Base-by-base conservation (phyloP, 2,888 invertebrate genomes). In the Cataglyphis rosenhaueri region DNA sequence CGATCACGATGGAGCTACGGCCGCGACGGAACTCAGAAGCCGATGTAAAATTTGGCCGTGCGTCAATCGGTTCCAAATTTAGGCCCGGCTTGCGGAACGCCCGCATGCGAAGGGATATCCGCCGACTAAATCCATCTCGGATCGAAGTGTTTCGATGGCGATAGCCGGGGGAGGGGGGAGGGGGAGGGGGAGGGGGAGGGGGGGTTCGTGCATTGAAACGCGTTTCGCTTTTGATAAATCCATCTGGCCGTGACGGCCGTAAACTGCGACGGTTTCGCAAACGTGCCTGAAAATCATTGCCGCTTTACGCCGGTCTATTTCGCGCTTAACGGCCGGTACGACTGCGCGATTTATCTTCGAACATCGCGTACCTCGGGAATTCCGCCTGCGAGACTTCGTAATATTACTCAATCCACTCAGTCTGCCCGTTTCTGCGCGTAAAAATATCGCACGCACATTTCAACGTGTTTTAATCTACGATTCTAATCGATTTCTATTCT, bases 11-110 rank as follows among this genome's bases (percentile, higher is more conserved):
- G 61, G 48, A 15, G 48, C 84, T 81, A 2, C 35, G 29, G 25
- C 21, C n/a, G 8, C 82, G 25, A 52, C 35, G 52, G 18, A 59
- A 48, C 82, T 66, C 79, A 81, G 61, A 71, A 57, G 48, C 57
- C 52, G 44, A 25, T 82, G 87, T 82, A 84, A 88, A 89, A 87
- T 82, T 85, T 86, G 81, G 71, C 78, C 83, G 86, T 86, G 88
- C 88, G 89, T 89, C 89, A 88, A 88, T 87, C 88, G 86, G 81
- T 83, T 83, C 87, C 88, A 88, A 87, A 88, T 89, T 89, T 89
- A 89, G 86, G 83, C 82, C 73, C 70, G 64, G 84, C 82, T 68
- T 52, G 52, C 25, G 85, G 41, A 84, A 29, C 25, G 25, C 84
- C 84, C 79, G 86, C 85, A 25, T 25, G 85, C n/a, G n/a, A 52